These are phyloP conservation scores for Helicoverpa assulta DNA, from an alignment of 2,888 invertebrate genomes.

Conservation along the genomic window DNA sequence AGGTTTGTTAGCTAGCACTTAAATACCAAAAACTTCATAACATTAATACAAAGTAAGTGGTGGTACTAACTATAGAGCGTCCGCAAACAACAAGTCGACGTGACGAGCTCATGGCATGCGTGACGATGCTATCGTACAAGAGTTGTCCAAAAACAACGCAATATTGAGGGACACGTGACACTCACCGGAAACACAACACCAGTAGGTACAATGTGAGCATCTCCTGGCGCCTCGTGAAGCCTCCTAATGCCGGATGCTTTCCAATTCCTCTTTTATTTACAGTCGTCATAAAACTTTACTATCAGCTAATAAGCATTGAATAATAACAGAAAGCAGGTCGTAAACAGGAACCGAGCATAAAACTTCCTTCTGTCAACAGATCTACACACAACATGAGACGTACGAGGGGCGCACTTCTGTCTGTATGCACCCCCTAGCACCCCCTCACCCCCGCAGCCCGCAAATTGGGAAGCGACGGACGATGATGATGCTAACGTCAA, in stretches of 20 bases:
- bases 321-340: conserved; percentile 37
- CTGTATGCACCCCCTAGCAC: not conserved
- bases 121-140: too few species aligned
- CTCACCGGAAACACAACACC: not conserved
- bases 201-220: not conserved
- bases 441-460: not conserved
- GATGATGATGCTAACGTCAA: conserved; percentile 39
- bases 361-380: conserved; percentile 33
- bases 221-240: not conserved
- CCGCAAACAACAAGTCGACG: too few species aligned
- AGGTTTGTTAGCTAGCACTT: not conserved
- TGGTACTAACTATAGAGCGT: too few species aligned
- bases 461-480: conserved; percentile 22
- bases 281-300: conserved; percentile 32
- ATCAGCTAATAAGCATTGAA: conserved; percentile 50
- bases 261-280: conserved; percentile 38
- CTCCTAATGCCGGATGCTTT: conserved; percentile 16
- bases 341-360: conserved; percentile 49
- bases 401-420: not conserved
- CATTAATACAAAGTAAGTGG: not conserved
- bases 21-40: not conserved
- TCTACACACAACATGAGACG: conserved; percentile 36
- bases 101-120: too few species aligned
- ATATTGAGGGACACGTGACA: too few species aligned
- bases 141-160: too few species aligned